These are phyloP conservation scores for Pomatorhinus ruficollis DNA, from an alignment of 2,113 vertebrate species.

Conservation along the genomic window DNA sequence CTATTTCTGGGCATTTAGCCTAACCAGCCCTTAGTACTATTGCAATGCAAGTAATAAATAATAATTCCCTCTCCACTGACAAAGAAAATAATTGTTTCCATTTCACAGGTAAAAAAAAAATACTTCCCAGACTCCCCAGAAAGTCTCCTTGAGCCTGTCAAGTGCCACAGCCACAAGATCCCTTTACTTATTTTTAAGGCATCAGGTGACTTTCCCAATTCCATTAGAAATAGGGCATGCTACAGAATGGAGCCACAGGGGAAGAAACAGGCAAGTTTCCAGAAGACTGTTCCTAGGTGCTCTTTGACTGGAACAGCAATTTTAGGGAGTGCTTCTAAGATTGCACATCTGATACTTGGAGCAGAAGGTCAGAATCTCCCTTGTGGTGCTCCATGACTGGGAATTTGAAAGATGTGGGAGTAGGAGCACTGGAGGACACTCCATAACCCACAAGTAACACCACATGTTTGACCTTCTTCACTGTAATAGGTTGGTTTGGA, in stretches of 20 bases:
- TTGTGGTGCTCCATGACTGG: not conserved
- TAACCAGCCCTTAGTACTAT: conserved; percentile 1
- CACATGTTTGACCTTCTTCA: not conserved
- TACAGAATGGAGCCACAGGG: not conserved
- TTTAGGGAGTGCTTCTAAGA: not conserved
- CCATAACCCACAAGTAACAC: not conserved
- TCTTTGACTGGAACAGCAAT: not conserved
- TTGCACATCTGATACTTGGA: not conserved
- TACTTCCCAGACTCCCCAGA: not conserved
- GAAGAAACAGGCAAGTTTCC: not conserved
- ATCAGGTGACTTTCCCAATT: not conserved
- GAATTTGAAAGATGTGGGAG: not conserved
- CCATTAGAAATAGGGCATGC: not conserved
- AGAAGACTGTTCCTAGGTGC: not conserved
- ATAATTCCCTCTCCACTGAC: not conserved
- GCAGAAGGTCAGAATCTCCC: not conserved
- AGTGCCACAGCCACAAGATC: not conserved
- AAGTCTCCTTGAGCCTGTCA: not conserved
- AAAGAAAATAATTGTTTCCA: not conserved
- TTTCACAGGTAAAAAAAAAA: not conserved
- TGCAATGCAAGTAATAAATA: conserved; percentile 49
- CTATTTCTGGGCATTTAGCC: conserved; percentile 40
- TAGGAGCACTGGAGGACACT: not conserved
- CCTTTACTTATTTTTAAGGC: not conserved
- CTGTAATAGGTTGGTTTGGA: not conserved